Percentiles rank a stretch among this genome's conserved stretches.
phyloP scores from a whole-genome alignment of 1,140 invertebrate species.

The Centruroides vittatus region DNA sequence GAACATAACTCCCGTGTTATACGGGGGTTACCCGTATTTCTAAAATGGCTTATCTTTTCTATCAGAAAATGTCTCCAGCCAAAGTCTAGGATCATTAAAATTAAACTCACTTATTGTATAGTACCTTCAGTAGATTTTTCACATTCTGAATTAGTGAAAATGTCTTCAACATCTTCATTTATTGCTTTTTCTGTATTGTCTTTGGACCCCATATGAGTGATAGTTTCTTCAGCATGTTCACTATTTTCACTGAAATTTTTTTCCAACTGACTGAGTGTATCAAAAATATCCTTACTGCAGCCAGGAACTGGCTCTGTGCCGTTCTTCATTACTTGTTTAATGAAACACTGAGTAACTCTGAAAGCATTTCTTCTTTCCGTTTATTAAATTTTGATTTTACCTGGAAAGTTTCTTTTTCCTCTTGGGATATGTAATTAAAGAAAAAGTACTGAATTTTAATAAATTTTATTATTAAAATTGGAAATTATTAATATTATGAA shows the following conservation, averaged over 20 bases:
- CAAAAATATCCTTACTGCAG: background rate
- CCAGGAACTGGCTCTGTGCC: background rate
- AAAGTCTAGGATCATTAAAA: background rate
- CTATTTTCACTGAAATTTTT: background rate
- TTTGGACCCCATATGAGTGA: background rate
- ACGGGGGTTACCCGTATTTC: too few relatives aligned
- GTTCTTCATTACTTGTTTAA: background rate
- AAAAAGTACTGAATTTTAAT: background rate
- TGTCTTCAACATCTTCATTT: background rate
- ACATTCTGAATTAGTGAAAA: background rate
- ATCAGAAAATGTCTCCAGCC: background rate
- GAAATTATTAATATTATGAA: background rate
- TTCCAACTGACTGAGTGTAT: background rate
- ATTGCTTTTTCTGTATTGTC: background rate
- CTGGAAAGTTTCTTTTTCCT: background rate
- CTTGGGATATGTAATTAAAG: background rate
- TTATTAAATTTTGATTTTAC: background rate
- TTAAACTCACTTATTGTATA: background rate
- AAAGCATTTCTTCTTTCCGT: background rate
- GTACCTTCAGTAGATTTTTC: background rate
- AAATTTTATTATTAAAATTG: background rate
- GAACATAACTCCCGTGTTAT: too few relatives aligned
- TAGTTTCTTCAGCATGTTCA: background rate
- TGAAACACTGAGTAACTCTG: background rate
- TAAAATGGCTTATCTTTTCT: background rate